Base-by-base conservation (phyloP, 2,113 vertebrate genomes). In the Phycodurus eques region DNA sequence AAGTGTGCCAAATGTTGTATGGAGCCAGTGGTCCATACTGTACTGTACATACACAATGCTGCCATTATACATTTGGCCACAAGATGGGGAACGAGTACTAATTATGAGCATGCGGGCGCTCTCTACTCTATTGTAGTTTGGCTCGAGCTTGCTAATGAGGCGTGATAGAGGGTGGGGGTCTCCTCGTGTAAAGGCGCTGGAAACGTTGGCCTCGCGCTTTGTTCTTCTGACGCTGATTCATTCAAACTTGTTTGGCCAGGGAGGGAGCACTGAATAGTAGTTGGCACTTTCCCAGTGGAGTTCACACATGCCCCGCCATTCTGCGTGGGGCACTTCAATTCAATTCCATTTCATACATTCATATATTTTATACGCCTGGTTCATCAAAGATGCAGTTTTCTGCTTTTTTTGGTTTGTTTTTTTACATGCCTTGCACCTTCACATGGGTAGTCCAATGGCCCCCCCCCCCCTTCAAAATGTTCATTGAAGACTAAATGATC, bases 21-120 rank as follows among this genome's bases (percentile, higher is more conserved):
- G 6, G 3, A 39, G 35, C 6, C 35, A 39, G 35, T 39, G 6
- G 35, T 39, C 4, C 35, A 39, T 5, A 39, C 35, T 6, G 6
- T 11, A 54, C 53, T 61, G 7, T 63, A 13, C 51, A 71, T 68
- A 47, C 31, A 46, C 13, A 31, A 60, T 1, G 1, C 60, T 82
- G 79, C 31, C 6, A 7, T 74, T 76, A 43, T 4, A 10, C 46
- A 17, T 53, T 68, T 6, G 2, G n/a, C 86, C 90, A 89, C 82
- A 78, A 1, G 67, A 77, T 68, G 88, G 82, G 69, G 83, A 74
- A 82, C 68, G 75, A 53, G 76, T 62, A 74, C 83, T 65, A 15
- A 69, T 79, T 4, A 3, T 35, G 27, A 35, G 10, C 33, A 43
- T 33, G 14, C 39, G 6, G 35, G 17, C 39, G 8, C 60, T 19